phyloP scores from a whole-genome alignment of 2,113 vertebrate genomes.

The Drymodes brunneopygia region DNA sequence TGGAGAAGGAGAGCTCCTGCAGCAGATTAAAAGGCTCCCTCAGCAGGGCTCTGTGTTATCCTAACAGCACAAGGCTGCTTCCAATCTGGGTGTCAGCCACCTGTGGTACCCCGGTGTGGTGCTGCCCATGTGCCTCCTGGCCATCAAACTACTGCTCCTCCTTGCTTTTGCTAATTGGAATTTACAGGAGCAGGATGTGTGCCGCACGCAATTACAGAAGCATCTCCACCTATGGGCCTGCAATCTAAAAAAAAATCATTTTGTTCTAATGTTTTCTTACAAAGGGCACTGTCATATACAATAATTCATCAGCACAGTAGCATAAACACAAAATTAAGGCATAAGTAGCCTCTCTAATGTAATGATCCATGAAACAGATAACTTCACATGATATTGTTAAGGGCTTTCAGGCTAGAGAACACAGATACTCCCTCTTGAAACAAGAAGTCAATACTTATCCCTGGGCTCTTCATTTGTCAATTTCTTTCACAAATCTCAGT shows the following conservation, averaged over 20 bases:
- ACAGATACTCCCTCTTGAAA: background rate
- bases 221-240: background rate
- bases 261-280: background rate
- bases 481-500: background rate
- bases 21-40: background rate
- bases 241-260: background rate
- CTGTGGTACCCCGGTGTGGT: background rate
- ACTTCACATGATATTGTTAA: background rate
- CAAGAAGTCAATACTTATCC: slow-evolving; percentile 13
- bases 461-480: background rate
- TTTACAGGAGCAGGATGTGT: background rate
- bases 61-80: background rate
- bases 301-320: background rate
- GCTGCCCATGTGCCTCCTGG: background rate
- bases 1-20: background rate
- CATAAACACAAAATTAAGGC: background rate
- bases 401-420: slow-evolving; percentile 3
- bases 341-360: background rate
- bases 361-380: background rate
- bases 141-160: background rate
- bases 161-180: background rate
- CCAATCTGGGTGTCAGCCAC: background rate
- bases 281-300: background rate
- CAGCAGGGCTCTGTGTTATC: background rate
- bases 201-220: background rate